phyloP scores from a whole-genome alignment of 2,888 invertebrate genomes.

The Oscheius onirici region DNA sequence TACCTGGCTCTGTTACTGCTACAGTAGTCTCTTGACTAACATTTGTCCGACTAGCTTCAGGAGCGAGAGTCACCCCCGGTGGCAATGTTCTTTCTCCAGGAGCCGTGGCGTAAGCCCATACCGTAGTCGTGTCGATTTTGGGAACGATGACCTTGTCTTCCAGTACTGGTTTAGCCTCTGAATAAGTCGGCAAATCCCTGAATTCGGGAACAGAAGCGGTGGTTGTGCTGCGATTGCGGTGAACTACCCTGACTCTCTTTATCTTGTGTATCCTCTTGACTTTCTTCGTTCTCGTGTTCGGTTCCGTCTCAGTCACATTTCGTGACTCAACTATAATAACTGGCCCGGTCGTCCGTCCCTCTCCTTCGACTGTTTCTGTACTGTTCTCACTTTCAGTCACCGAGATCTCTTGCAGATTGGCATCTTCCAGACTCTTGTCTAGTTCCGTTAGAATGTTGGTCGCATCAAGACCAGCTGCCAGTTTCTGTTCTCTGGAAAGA shows the following conservation, averaged over 20 bases:
- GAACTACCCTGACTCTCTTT: slow-evolving; percentile 17
- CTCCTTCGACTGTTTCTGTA: neutral
- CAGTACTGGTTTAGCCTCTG: neutral
- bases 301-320: neutral
- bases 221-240: slow-evolving; percentile 1
- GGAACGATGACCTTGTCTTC: slow-evolving; percentile 18
- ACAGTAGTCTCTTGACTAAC: neutral
- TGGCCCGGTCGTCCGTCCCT: too few relatives aligned
- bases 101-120: slow-evolving; percentile 11
- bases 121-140: neutral
- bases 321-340: neutral
- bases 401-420: neutral
- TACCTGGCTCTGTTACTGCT: neutral
- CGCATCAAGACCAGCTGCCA: too few relatives aligned
- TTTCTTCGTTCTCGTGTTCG: slow-evolving; percentile 4
- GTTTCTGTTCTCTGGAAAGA: too few relatives aligned
- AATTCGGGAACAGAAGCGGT: neutral
- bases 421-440: too few relatives aligned
- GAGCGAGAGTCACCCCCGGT: slow-evolving; percentile 22
- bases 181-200: slow-evolving; percentile 12
- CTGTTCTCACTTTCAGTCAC: neutral
- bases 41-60: slow-evolving; percentile 1
- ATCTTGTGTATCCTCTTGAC: slow-evolving; percentile 20
- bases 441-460: too few relatives aligned
- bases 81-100: slow-evolving; percentile 5